Base-by-base conservation (phyloP, 2,113 vertebrate species). In the Plecotus auritus region DNA sequence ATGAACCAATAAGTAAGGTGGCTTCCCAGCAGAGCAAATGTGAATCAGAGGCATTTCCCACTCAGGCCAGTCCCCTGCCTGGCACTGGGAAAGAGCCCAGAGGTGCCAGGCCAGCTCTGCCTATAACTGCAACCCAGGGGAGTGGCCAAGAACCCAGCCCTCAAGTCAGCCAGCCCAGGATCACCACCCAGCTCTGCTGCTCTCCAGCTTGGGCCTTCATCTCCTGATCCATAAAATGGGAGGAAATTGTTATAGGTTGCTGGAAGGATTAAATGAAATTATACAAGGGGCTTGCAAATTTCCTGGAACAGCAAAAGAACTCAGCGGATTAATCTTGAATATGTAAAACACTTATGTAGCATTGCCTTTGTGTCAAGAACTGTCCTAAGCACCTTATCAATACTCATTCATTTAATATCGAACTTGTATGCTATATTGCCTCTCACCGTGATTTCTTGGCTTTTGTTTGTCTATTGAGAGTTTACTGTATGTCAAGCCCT, bases 41-140 rank as follows among this genome's bases (percentile, higher is more conserved):
- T 97, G 96, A 97, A 91, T 97, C 97, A 97, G 91, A 94, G 76
- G 35, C 64, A 74, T 70, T 96, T 97, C 91, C 85, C 95, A 95
- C 40, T 93, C 64, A 26, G 47, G 40, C 85, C 35, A 90, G 47
- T 20, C 9, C 49, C 54, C 23, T 92, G 47, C 37, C 86, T 81
- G 73, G 95, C 32, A 56, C 77, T 80, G 49, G 74, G 64, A 81
- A 88, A 54, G 13, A 86, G 83, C 64, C 40, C n/a, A 9, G 78
- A 74, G 77, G 76, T 45, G 72, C 88, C 92, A 92, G 70, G 61
- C 59, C 73, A 77, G 42, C 77, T 92, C 67, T 91, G 35, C 92
- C 54, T n/a, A 14, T 66, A 37, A 74, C 72, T 78, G 61, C 66
- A 40, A 64, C 66, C 67, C 51, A 92, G 40, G 59, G 12, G 7